Percentiles rank a stretch among this genome's conserved stretches.
These are phyloP conservation scores for Nannobrachium achirus DNA, from an alignment of 2,113 vertebrate species.

Conservation along the genomic window DNA sequence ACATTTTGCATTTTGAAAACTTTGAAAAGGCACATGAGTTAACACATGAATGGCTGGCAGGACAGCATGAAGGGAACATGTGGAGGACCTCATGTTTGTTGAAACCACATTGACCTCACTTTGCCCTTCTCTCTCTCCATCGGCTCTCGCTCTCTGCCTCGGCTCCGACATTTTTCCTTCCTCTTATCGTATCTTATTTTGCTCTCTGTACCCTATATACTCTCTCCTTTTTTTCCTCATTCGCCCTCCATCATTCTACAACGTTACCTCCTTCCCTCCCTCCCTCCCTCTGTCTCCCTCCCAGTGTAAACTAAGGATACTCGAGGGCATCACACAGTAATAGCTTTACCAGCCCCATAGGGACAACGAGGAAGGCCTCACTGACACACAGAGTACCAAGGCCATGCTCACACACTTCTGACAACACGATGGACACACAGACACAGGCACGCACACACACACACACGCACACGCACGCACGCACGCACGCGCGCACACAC, in stretches of 20 bases:
- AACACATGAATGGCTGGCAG: background rate
- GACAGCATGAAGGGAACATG: background rate
- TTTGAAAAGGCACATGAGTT: background rate
- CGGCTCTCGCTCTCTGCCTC: background rate
- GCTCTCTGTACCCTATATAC: background rate
- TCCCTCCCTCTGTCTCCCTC: background rate
- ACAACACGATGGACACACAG: background rate
- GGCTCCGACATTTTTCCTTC: background rate
- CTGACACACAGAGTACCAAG: background rate
- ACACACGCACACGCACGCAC: slow-evolving; percentile 5
- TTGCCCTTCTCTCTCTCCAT: slow-evolving; percentile 3
- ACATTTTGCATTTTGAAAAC: background rate
- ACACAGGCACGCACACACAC: slow-evolving; percentile 11
- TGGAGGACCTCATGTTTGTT: background rate
- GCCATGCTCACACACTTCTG: background rate
- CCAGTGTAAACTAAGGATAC: slow-evolving; percentile 20
- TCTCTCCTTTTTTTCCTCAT: background rate
- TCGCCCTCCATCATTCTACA: background rate
- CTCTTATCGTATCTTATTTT: slow-evolving; percentile 1
- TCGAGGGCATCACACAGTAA: slow-evolving; percentile 28
- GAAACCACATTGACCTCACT: background rate
- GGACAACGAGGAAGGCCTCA: background rate
- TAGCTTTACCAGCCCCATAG: slow-evolving; percentile 15
- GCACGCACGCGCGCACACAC: slow-evolving; percentile 11
- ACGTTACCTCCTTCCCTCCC: background rate